Evolutionary conservation across 2,888 invertebrate genomes (phyloP).

Genomic region (Boloria selene): DNA sequence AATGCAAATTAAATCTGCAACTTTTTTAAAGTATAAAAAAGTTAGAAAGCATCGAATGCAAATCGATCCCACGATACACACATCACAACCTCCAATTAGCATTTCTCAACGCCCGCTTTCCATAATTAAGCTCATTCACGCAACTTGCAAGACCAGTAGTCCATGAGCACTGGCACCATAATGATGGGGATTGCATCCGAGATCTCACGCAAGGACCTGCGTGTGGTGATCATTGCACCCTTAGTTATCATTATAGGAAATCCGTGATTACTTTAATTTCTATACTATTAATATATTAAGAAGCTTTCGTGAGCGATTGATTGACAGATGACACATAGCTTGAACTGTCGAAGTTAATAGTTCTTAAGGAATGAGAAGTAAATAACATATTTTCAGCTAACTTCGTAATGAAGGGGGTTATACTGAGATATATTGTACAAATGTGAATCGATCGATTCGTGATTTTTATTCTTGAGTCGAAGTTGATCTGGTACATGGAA

Average conservation of each 20-base stretch:
- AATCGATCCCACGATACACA: conserved; percentile 50
- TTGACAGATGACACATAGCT: neutral
- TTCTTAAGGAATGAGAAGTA: no score
- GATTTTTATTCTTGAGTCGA: no score
- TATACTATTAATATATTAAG: neutral
- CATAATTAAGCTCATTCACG: conserved; percentile 74
- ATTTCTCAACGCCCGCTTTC: conserved; percentile 69
- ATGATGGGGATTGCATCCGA: conserved; percentile 55
- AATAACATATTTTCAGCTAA: no score
- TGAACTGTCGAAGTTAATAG: no score
- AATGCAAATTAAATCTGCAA: neutral
- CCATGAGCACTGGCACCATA: conserved; percentile 65
- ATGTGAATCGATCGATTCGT: no score
- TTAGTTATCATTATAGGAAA: conserved; percentile 25
- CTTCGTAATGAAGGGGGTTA: no score
- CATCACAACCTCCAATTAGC: conserved; percentile 64
- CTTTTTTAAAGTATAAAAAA: conserved; percentile 18
- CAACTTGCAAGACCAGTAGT: conserved; percentile 77
- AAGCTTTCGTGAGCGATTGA: neutral
- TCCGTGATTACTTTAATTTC: conserved; percentile 24
- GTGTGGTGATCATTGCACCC: conserved; percentile 44
- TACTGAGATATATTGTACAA: no score
- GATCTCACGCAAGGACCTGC: conserved; percentile 62
- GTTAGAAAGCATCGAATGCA: conserved; percentile 33
- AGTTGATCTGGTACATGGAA: no score